Evolutionary conservation across 2,113 vertebrate species (phyloP), one percentile per base, ranked within the genome.

Genomic region (Mirounga angustirostris): DNA sequence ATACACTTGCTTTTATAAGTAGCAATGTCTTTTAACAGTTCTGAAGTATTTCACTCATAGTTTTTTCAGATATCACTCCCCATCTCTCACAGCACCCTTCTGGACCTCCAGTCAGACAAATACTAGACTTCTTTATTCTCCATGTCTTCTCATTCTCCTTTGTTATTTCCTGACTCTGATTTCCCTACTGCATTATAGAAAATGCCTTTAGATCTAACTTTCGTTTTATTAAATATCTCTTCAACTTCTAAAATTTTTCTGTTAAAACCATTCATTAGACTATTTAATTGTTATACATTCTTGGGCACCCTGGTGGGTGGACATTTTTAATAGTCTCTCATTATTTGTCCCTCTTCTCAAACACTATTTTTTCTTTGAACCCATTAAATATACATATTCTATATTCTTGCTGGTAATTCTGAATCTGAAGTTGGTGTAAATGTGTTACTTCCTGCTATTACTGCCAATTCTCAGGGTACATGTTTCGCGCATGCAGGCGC

Each of bases 261-360:
- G 11, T 73, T 73, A 63, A 73, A 92, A 58, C 7, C 2, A 79
- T 46, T 9, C 30, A 56, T 22, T 54, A 15, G 13, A 8, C 3
- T 82, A 2, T 92, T 67, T 80, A 54, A 54, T 78, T 59, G 30
- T 69, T 85, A 33, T 4, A 78, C 12, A 50, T 79, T 61, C 50
- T 86, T 28, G 36, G 43, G 13, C 19, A 90, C 43, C 11, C 5
- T 91, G 8, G 40, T 61, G 43, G 78, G 87, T 93, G 33, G 67
- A 59, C 1, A 24, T 73, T 93, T 93, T 95, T 97, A 86, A 56
- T 86, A 63, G 24, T 50, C 21, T 76, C 40, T 61, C n/a, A 79
- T 71, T 82, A 78, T 71, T 81, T 63, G 28, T 61, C 78, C 40
- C 69, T 85, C 5, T 80, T 56, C 18, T 80, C 12, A 80, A 65